Percentiles rank a stretch among this genome's conserved stretches.
Conservation (phyloP, 2,888 invertebrate species). For the Anoncus sp. region DNA sequence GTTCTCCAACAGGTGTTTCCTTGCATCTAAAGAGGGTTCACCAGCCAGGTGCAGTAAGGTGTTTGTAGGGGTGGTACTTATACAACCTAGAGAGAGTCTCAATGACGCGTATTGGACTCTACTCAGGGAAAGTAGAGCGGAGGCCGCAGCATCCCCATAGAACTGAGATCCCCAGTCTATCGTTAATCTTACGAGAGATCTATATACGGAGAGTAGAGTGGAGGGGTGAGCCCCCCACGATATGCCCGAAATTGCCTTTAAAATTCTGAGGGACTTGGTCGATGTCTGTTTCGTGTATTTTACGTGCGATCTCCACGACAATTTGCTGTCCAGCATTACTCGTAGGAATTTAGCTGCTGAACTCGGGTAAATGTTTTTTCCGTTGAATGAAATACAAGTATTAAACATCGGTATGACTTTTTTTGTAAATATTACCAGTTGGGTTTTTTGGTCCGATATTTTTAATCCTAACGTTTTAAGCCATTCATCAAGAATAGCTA, state of each 20-base stretch:
- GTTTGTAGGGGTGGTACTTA: not conserved
- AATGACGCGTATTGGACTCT: not conserved
- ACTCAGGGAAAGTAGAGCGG: not conserved
- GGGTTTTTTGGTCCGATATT: not conserved
- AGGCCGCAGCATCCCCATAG: not conserved
- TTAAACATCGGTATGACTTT: not conserved
- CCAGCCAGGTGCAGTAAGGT: not conserved
- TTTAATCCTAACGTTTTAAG: not conserved
- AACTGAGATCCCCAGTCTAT: not conserved
- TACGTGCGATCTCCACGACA: not conserved
- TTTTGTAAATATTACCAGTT: not conserved
- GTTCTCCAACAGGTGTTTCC: not conserved
- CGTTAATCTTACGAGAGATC: not conserved
- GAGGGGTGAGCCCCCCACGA: not conserved
- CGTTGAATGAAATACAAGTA: not conserved
- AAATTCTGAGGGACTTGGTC: no score
- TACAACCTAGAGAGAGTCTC: not conserved
- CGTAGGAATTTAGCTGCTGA: not conserved
- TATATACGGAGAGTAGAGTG: not conserved
- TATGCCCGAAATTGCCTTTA: no score
- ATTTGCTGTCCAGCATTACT: not conserved
- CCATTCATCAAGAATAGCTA: not conserved
- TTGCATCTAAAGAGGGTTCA: not conserved
- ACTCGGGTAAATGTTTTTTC: accelerated
- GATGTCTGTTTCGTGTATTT: no score